Evolutionary conservation across 2,113 vertebrate genomes (phyloP), one percentile per base, ranked within the genome.

Genomic region (Malaclemys terrapin): DNA sequence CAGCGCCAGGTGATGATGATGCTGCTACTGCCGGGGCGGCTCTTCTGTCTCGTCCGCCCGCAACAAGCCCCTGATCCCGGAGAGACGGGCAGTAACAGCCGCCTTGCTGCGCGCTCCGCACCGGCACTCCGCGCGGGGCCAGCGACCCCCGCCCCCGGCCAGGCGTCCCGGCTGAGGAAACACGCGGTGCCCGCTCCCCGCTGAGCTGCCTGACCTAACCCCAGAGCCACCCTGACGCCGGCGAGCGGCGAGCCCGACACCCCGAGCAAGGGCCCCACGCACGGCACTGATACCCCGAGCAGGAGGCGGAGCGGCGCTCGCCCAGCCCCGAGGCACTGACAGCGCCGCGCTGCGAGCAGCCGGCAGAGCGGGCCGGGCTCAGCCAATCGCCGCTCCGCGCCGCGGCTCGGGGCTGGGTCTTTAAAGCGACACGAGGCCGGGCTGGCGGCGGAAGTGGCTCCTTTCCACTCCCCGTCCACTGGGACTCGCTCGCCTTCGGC

Each of bases 1-100:
- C 95, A 88, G 86, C 84, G 90, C 96, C 94, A 95, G 93, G 96
- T 95, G 95, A 93, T 84, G 94, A 93, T 84, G 87, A 45, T 42
- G 89, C 25, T n/a, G 52, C n/a, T 49, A 54, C 24, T 2, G 24
- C 50, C 6, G 10, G 56, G 2, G 75, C 29, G 12, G 35, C 62
- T 69, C 31, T n/a, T n/a, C 62, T n/a, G 35, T 7, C 62, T 65
- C 62, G 27, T 35, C 27, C 29, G 22, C 11, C 57, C 62, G 62
- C 62, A 4, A n/a, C 62, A 19, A 69, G 62, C 29, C 35, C 62
- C 31, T 62, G 35, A 6, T 14, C 62, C 62, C 35, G 12, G 53
- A 27, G 45, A 19, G 38, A 20, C 57, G 16, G 27, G 42, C 56
- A 11, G 57, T 35, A 54, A 8, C 84, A 13, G 19, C 57, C 45